A percentile compares a stretch with the other conserved stretches of the same genome.
phyloP scores from a whole-genome alignment of 2,888 invertebrate species.

The Limnephilus rhombicus region DNA sequence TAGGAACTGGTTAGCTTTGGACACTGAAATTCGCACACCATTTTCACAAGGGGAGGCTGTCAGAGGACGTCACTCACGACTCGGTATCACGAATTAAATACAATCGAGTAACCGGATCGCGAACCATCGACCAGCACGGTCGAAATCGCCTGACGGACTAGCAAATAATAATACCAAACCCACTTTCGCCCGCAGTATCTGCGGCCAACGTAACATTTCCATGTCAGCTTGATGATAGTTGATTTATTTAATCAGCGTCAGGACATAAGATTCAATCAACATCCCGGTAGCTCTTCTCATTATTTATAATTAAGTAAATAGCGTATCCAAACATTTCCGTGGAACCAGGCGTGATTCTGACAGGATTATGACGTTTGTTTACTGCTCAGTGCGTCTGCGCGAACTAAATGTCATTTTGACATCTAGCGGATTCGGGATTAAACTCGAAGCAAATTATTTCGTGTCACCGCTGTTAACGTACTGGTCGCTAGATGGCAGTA shows the following conservation, averaged over 20 bases:
- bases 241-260: constrained; percentile 2
- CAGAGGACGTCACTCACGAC: constrained; percentile 37
- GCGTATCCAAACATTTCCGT: neutral
- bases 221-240: constrained; percentile 29
- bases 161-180: constrained; percentile 52
- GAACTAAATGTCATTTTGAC: neutral
- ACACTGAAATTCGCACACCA: constrained; percentile 42
- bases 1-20: constrained; percentile 34
- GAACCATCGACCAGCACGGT: constrained; percentile 48
- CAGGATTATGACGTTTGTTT: constrained; percentile 38
- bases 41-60: constrained; percentile 28
- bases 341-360: constrained; percentile 31
- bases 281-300: neutral
- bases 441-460: neutral
- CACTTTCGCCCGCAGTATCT: constrained; percentile 46
- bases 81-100: constrained; percentile 45
- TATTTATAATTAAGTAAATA: neutral
- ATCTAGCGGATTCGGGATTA: neutral
- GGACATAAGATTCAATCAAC: neutral
- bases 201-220: constrained; percentile 37
- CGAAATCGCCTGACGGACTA: constrained; percentile 59
- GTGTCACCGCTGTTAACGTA: neutral
- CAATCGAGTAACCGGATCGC: constrained; percentile 44
- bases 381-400: constrained; percentile 35
- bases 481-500: constrained; percentile 1